A percentile compares a stretch with the other conserved stretches of the same genome.
These are phyloP conservation scores for Salpingus planirostris DNA, from an alignment of 2,888 invertebrate species.

Conservation along the genomic window DNA sequence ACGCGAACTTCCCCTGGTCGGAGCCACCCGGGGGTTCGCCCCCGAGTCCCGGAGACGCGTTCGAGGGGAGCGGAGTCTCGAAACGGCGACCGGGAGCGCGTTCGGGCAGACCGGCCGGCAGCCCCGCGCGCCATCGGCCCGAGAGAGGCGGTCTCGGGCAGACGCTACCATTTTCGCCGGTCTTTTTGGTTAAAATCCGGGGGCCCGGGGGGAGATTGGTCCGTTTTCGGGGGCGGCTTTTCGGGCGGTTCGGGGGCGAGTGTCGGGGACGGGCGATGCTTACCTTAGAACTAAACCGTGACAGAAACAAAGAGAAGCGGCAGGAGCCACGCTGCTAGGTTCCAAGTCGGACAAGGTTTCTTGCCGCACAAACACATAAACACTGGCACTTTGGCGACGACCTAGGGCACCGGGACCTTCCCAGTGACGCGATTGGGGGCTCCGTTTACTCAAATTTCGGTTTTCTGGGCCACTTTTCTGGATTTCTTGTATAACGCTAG, in stretches of 20 bases:
- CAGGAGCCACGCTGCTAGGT: slow-evolving; percentile 42
- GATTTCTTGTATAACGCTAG: slow-evolving; percentile 39
- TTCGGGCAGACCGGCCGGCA: too few species aligned
- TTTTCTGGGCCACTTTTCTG: slow-evolving; percentile 37
- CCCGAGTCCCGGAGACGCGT: too few species aligned
- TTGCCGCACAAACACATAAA: slow-evolving; percentile 35
- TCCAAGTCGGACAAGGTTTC: slow-evolving; percentile 22
- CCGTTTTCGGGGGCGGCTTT: too few species aligned
- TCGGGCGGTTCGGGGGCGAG: too few species aligned
- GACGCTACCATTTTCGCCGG: too few species aligned
- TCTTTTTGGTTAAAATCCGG: too few species aligned
- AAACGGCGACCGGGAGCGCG: too few species aligned
- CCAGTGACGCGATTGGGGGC: neutral
- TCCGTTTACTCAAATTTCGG: slow-evolving; percentile 19
- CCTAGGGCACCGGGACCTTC: neutral
- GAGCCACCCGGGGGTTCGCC: too few species aligned
- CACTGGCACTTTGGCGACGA: slow-evolving; percentile 29
- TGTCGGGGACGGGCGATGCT: slow-evolving; percentile 26
- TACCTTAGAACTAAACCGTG: slow-evolving; percentile 38
- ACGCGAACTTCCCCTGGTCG: too few species aligned
- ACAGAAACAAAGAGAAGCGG: slow-evolving; percentile 44
- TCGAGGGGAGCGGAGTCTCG: too few species aligned
- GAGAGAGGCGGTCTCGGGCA: slow-evolving; percentile 1
- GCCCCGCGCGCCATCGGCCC: too few species aligned
- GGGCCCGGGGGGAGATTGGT: too few species aligned